Evolutionary conservation across 2,113 vertebrate genomes (phyloP), one percentile per base, ranked within the genome.

Genomic region (Ranitomeya variabilis): DNA sequence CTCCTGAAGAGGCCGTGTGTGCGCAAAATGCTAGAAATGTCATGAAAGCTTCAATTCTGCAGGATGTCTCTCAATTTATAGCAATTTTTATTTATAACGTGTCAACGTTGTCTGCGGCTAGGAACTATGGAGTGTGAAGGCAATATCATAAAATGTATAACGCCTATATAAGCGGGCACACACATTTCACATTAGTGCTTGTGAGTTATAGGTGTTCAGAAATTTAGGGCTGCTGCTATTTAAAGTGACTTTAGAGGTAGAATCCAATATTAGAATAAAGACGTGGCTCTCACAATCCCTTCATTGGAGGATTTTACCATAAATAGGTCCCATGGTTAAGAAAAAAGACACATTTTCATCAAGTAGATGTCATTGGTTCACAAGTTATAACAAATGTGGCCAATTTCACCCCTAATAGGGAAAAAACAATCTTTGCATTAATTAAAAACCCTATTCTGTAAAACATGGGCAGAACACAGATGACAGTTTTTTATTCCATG

Each of bases 71-170:
- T 80, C 18, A 54, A 57, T 80, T 87, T 87, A 80, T 77, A 9
- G 66, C 76, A 59, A 71, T 59, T 80, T 59, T 80, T 80, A 87
- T 87, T 87, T 87, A 87, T 67, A 80, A 79, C 3, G 85, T 87
- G 85, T 80, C 85, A 80, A 23, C 51, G 54, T 80, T 66, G 60
- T 79, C 85, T 66, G 37, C 85, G 26, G 59, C 51, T 69, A 6
- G 59, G 59, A 52, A 80, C 60, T 67, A 80, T 87, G 85, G 59
- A 51, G 73, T 77, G 85, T 78, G 85, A 86, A 86, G 19, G 55
- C n/a, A 78, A 78, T 78, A 62, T 64, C 64, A 54, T 66, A 83
- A 52, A 83, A 67, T 54, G 54, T 67, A 67, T 83, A 64, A 54
- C 62, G 54, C 81, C 64, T 67, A 67, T 52, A 69, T 21, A 54